Evolutionary conservation across 1,140 invertebrate genomes (phyloP).

Genomic region (Drosophila willistoni): DNA sequence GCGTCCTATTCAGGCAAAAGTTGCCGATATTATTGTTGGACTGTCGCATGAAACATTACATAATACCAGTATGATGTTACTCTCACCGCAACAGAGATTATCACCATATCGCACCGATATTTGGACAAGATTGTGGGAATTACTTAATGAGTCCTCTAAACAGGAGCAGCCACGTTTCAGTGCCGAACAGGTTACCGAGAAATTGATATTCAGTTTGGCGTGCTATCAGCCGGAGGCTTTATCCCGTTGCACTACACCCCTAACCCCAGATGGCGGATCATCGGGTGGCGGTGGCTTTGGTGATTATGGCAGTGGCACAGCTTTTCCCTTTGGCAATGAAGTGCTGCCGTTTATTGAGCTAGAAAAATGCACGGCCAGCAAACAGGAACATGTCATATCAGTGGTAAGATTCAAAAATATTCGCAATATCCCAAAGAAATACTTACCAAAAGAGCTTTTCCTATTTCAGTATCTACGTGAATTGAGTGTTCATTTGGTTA

Average conservation of each 20-base stretch:
- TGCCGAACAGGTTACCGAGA: slow-evolving; percentile 88
- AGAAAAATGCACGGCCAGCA: slow-evolving; percentile 93
- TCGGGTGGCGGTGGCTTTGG: slow-evolving; percentile 76
- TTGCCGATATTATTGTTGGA: slow-evolving; percentile 74
- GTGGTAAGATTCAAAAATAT: slow-evolving; percentile 85
- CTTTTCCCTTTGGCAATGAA: slow-evolving; percentile 84
- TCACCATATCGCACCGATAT: slow-evolving; percentile 91
- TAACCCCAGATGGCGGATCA: slow-evolving; percentile 87
- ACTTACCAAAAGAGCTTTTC: neutral
- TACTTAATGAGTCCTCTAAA: slow-evolving; percentile 84
- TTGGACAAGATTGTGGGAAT: slow-evolving; percentile 92
- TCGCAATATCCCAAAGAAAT: neutral
- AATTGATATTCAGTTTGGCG: slow-evolving; percentile 89
- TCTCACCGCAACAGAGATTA: slow-evolving; percentile 91
- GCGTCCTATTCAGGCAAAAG: slow-evolving; percentile 76
- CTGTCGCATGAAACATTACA: slow-evolving; percentile 88
- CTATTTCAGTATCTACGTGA: slow-evolving; percentile 87
- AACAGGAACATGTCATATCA: slow-evolving; percentile 93
- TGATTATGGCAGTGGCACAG: slow-evolving; percentile 79
- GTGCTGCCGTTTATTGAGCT: slow-evolving; percentile 90
- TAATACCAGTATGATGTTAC: slow-evolving; percentile 91
- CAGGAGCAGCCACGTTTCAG: slow-evolving; percentile 87
- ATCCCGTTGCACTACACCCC: slow-evolving; percentile 91
- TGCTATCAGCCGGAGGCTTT: slow-evolving; percentile 94
- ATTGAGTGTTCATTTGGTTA: slow-evolving; percentile 91